Conservation (phyloP, 2,888 invertebrate genomes). For the Diogma glabrata region DNA sequence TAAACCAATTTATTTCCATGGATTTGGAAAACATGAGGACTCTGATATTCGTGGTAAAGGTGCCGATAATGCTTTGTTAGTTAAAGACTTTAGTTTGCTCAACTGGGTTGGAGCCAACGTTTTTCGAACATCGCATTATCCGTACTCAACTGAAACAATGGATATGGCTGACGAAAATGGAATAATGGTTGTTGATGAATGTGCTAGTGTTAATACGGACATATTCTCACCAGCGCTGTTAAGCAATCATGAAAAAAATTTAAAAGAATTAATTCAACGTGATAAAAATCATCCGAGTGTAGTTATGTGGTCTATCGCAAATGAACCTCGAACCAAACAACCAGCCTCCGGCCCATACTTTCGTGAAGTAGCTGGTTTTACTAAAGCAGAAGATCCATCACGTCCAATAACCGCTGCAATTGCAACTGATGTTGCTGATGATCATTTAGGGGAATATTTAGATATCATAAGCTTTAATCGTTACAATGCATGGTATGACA, state of each 20-base stretch:
- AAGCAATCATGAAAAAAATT: slow-evolving; percentile 68
- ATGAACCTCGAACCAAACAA: slow-evolving; percentile 73
- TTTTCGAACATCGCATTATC: slow-evolving; percentile 95
- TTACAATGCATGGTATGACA: slow-evolving; percentile 93
- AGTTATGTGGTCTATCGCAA: slow-evolving; percentile 93
- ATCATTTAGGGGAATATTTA: slow-evolving; percentile 39
- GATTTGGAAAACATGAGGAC: slow-evolving; percentile 94
- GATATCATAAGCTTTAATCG: slow-evolving; percentile 93
- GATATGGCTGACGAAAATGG: slow-evolving; percentile 86
- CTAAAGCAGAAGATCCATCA: slow-evolving; percentile 63
- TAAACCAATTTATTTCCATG: slow-evolving; percentile 79
- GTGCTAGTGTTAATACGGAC: slow-evolving; percentile 86
- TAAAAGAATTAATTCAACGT: slow-evolving; percentile 75
- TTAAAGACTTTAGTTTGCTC: slow-evolving; percentile 86
- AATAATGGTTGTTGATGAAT: slow-evolving; percentile 91
- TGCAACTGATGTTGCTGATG: slow-evolving; percentile 45
- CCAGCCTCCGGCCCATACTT: slow-evolving; percentile 67
- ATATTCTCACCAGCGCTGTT: slow-evolving; percentile 42
- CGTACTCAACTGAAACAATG: slow-evolving; percentile 95
- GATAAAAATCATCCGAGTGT: slow-evolving; percentile 95
- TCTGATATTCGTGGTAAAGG: slow-evolving; percentile 86
- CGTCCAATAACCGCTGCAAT: slow-evolving; percentile 81
- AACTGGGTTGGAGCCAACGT: slow-evolving; percentile 93
- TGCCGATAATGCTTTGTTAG: slow-evolving; percentile 72
- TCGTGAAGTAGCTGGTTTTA: slow-evolving; percentile 65